Evolutionary conservation across 30 jellyfish, hydroid and myxozoan species (phyloP), one percentile per base, ranked within the genome.

Genomic region (Hydractinia symbiolongicarpus): DNA sequence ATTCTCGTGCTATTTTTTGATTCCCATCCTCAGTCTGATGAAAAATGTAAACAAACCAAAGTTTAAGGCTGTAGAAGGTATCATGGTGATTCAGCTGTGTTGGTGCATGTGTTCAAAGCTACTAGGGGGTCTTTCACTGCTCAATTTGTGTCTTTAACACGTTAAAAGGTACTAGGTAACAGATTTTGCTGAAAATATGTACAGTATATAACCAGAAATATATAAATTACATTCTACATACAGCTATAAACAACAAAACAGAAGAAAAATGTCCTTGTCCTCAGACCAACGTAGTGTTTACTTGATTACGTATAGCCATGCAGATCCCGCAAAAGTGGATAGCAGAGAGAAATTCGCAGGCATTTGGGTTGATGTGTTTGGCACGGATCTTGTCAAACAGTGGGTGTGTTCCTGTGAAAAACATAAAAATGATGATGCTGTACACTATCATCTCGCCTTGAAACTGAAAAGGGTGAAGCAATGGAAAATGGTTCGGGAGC

Each of bases 321-420:
- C 68, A 9, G 68, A 57, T n/a, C 13, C n/a, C 13, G n/a, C 10
- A 10, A 57, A 57, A 57, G 68, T 57, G 68, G n/a, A 57, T 9
- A 9, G 68, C 68, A 57, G 68, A n/a, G 68, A 57, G 68, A n/a
- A 57, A 10, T 57, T 57, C n/a, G 68, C 68, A 10, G 68, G n/a
- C 68, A 57, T 57, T 10, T 57, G 68, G 68, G 68, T 57, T 10
- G 13, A 57, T 10, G 68, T 57, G 13, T 57, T 57, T 57, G 68
- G 68, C 68, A 57, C 13, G 10, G 68, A n/a, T n/a, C n/a, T n/a
- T n/a, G n/a, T n/a, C n/a, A n/a, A n/a, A n/a, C n/a, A n/a, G n/a
- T n/a, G n/a, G n/a, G 68, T 57, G 68, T 57, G 68, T 57, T 57
- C 68, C 68, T 57, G 68, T 57, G 68, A 57, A 57, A 57, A n/a